Percentiles rank a stretch among this genome's conserved stretches.
phyloP scores from a whole-genome alignment of 2,888 invertebrate species.

The Agrotis ipsilon region DNA sequence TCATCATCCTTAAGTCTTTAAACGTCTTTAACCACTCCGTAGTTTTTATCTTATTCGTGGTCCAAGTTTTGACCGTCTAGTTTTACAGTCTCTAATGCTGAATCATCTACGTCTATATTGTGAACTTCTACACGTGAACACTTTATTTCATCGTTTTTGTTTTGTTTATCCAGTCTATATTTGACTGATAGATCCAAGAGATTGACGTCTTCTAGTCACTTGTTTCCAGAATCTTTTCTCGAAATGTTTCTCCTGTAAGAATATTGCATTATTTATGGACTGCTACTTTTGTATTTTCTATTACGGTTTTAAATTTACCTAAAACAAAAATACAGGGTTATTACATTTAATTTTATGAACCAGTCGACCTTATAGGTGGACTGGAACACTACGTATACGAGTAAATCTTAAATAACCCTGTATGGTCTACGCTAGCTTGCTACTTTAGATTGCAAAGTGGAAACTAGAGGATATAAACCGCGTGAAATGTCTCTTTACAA shows the following conservation, averaged over 20 bases:
- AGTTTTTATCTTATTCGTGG: constrained; percentile 41
- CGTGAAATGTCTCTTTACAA: constrained; percentile 49
- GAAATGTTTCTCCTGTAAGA: constrained; percentile 94
- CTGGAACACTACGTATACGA: neutral
- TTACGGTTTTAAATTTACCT: constrained; percentile 14
- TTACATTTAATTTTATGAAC: constrained; percentile 26
- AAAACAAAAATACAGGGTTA: constrained; percentile 58
- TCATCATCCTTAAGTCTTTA: constrained; percentile 54
- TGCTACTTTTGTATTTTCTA: constrained; percentile 13
- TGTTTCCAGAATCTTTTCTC: constrained; percentile 96
- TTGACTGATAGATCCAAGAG: constrained; percentile 88
- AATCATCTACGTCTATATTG: constrained; percentile 54
- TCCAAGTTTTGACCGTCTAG: constrained; percentile 49
- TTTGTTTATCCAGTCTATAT: constrained; percentile 73
- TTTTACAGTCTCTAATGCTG: constrained; percentile 57
- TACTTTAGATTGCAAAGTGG: constrained; percentile 36
- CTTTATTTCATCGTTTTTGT: constrained; percentile 66
- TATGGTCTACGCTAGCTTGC: constrained; percentile 42
- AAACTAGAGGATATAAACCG: constrained; percentile 43
- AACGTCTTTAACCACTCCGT: constrained; percentile 54
- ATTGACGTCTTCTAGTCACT: constrained; percentile 93
- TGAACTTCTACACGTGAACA: constrained; percentile 71
- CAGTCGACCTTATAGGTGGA: neutral
- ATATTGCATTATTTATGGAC: constrained; percentile 64
- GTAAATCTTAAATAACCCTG: constrained; percentile 60